Evolutionary conservation across 2,797 vertebrate species (phyloP).

Genomic region (Micromesistius poutassou): DNA sequence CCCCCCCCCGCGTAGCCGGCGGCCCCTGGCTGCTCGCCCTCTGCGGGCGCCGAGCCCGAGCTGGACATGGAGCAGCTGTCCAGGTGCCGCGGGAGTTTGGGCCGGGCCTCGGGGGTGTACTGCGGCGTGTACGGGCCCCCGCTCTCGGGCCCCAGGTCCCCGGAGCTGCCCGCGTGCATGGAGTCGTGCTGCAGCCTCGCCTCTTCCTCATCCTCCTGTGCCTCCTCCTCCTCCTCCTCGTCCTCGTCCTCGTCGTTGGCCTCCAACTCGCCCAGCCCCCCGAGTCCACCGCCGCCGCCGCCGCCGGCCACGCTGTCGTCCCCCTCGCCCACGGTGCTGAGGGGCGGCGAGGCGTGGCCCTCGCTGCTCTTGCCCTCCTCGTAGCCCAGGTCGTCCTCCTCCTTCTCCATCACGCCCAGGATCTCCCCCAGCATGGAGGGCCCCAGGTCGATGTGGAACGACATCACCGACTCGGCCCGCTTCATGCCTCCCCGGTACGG

Average conservation of each 20-base stretch:
- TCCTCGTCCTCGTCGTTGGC: conserved; percentile 17
- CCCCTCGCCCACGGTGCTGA: conserved; percentile 47
- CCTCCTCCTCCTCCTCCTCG: too few species aligned
- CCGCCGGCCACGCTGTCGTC: conserved; percentile 28
- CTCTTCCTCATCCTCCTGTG: conserved; percentile 11
- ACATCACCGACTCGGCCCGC: conserved; percentile 94
- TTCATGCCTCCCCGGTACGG: conserved; percentile 81
- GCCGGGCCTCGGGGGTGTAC: conserved; percentile 69
- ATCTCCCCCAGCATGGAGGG: conserved; percentile 96
- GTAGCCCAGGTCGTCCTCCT: conserved; percentile 77
- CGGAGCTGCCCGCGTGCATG: conserved; percentile 33
- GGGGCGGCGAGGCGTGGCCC: conserved; percentile 61
- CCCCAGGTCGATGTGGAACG: conserved; percentile 95
- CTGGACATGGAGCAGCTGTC: conserved; percentile 87
- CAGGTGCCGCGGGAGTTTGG: conserved; percentile 63
- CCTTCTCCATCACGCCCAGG: conserved; percentile 90
- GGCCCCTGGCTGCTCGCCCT: conserved; percentile 70
- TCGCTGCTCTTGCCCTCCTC: conserved; percentile 77
- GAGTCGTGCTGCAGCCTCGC: conserved; percentile 31
- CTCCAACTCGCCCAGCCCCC: conserved; percentile 34
- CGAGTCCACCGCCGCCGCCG: conserved; percentile 21
- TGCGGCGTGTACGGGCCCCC: conserved; percentile 66
- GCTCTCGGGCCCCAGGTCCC: conserved; percentile 62
- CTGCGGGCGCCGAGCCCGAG: conserved; percentile 75
- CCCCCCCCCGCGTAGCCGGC: conserved; percentile 55